Base-by-base conservation (phyloP, 2,797 vertebrate species). In the Chloroceryle inda region DNA sequence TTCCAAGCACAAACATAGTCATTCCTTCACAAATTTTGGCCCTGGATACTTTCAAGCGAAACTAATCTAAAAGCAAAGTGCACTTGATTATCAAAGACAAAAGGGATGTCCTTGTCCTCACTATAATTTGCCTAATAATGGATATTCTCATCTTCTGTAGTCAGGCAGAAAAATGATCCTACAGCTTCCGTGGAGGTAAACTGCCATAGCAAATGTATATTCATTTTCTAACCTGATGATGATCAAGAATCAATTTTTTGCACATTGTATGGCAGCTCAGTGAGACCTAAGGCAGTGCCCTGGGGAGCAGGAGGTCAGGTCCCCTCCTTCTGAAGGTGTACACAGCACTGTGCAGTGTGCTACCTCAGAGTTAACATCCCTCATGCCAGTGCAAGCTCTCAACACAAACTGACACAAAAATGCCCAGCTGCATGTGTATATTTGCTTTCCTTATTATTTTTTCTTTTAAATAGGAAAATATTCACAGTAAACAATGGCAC, bases 281-380 rank as follows among this genome's bases (percentile, higher is more conserved):
- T 6, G n/a, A 74, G 77, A 33, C 45, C 40, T 20, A 8, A 5
- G 29, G 22, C 62, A 52, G 27, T 15, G 53, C 50, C 55, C 2
- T 20, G 66, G 33, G 33, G 20, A 63, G 61, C 19, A 67, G 1
- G 2, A 16, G 38, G 44, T 31, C 29, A 26, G 29, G 8, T 59
- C 29, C 52, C 38, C 31, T 61, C 44, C 6, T 56, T 49, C 27
- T n/a, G 45, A 33, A 37, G 16, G 31, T 26, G 33, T 29, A 21
- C 61, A 11, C 19, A 13, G 33, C 3, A 2, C 33, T 0, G 1
- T 10, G 38, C 47, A 26, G 42, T 1, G 1, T 33, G 21, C 45
- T 23, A 20, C 49, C 13, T 4, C 58, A 22, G n/a, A 38, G 35
- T 14, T 37, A 67, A 17, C 31, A 35, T 4, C 58, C 44, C 72